Percentiles rank a stretch among this genome's conserved stretches.
These are phyloP conservation scores for Cheumatopsyche charites DNA, from an alignment of 1,140 invertebrate genomes.

Conservation along the genomic window DNA sequence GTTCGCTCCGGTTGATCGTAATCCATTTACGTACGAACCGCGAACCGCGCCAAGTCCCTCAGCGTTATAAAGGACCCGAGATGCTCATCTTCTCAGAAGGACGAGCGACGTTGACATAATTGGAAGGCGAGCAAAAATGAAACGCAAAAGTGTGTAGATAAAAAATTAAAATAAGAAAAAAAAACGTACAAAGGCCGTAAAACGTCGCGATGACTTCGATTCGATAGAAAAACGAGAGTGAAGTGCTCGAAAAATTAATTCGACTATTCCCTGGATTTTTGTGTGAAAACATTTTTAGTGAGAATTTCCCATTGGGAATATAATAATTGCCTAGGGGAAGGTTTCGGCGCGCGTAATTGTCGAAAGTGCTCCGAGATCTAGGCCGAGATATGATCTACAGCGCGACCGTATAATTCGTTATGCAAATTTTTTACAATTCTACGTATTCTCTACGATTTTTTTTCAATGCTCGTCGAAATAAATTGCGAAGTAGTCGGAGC, in stretches of 20 bases:
- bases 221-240: not conserved
- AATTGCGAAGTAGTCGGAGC: not conserved
- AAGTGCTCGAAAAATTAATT: constrained; percentile 10
- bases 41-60: constrained; percentile 8
- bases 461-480: not conserved
- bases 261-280: not conserved
- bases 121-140: not conserved
- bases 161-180: too few relatives aligned
- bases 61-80: not conserved
- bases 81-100: not conserved
- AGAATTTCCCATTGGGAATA: not conserved
- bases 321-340: constrained; percentile 16
- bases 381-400: constrained; percentile 9
- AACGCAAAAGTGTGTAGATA: not conserved
- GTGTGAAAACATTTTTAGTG: not conserved
- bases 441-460: not conserved
- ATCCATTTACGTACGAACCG: constrained; percentile 13
- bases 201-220: too few relatives aligned
- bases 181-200: too few relatives aligned
- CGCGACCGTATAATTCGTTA: constrained; percentile 8
- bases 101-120: constrained; percentile 15
- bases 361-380: constrained; percentile 1
- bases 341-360: constrained; percentile 6
- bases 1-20: constrained; percentile 14
- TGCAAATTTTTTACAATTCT: not conserved